These are phyloP conservation scores for Cataglyphis cursor DNA, from an alignment of 2,888 invertebrate genomes.

Conservation along the genomic window DNA sequence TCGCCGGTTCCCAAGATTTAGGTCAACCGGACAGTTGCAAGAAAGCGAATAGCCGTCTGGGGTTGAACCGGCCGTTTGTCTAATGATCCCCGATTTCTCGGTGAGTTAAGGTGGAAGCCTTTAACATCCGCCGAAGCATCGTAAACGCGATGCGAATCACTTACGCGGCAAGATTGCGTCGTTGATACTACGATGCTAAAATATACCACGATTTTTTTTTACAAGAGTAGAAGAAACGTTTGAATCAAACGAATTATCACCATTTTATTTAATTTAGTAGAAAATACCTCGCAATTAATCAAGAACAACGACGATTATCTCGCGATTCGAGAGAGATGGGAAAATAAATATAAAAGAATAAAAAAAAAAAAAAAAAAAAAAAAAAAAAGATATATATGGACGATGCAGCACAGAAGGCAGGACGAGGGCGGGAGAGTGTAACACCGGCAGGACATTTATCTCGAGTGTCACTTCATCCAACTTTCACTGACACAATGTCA, in stretches of 20 bases:
- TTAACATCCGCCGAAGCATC: slow-evolving; percentile 56
- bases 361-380: background rate
- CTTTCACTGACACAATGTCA: slow-evolving; percentile 80
- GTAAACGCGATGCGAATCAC: slow-evolving; percentile 38
- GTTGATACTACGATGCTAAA: slow-evolving; percentile 23
- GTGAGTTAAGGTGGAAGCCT: slow-evolving; percentile 74
- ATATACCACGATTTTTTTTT: background rate
- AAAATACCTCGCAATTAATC: slow-evolving; percentile 6
- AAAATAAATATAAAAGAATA: background rate
- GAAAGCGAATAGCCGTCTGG: slow-evolving; percentile 68
- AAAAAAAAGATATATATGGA: background rate
- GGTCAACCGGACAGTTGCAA: slow-evolving; percentile 80
- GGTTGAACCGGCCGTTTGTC: slow-evolving; percentile 74
- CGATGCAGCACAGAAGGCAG: background rate
- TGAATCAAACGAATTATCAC: slow-evolving; percentile 2
- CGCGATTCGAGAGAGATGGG: background rate
- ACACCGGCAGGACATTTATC: slow-evolving; percentile 81
- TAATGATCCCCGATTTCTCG: slow-evolving; percentile 82
- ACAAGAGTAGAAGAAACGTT: background rate
- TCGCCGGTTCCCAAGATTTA: slow-evolving; percentile 77
- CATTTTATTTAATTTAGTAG: background rate
- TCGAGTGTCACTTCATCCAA: slow-evolving; percentile 80
- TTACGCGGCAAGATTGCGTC: slow-evolving; percentile 22
- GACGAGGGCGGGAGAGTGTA: slow-evolving; percentile 53
- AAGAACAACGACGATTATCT: slow-evolving; percentile 3